Conservation (phyloP, 2,888 invertebrate genomes). For the Capitulum mitella region DNA sequence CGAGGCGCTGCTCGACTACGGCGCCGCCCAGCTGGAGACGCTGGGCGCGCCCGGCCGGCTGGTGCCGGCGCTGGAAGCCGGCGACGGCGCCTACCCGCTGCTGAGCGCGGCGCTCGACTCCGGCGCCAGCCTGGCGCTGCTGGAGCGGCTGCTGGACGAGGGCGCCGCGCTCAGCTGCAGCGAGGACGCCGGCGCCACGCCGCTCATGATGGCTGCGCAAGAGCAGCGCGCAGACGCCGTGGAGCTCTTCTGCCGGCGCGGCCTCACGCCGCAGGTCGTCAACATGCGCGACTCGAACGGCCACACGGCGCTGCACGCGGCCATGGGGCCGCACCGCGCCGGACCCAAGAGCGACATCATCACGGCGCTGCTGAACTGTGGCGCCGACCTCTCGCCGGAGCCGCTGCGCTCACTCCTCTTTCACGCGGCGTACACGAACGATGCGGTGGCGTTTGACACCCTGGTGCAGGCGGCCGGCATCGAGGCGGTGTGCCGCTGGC, state of each 20-base stretch:
- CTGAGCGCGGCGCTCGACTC: not conserved
- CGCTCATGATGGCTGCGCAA: not conserved
- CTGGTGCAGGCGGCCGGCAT: not conserved
- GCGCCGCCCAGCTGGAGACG: constrained; percentile 19
- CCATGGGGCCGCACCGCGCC: not conserved
- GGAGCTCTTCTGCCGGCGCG: not conserved
- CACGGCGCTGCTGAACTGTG: not conserved
- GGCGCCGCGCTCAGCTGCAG: not conserved
- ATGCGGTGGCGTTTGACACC: not conserved
- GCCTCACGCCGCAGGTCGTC: not conserved
- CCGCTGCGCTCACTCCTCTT: not conserved
- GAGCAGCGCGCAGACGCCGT: not conserved
- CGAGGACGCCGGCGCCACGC: not conserved
- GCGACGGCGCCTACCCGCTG: not conserved
- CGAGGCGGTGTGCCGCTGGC: not conserved
- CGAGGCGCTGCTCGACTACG: not conserved
- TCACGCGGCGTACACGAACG: not conserved
- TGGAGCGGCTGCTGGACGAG: not conserved
- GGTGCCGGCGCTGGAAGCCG: not conserved
- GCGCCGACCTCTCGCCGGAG: not conserved
- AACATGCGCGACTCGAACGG: not conserved
- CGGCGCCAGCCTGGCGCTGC: not conserved
- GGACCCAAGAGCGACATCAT: not conserved
- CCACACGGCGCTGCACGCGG: not conserved
- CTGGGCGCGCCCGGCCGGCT: not conserved